Evolutionary conservation across 2,113 vertebrate species (phyloP), one percentile per base, ranked within the genome.

Genomic region (Pachycephala philippinensis): DNA sequence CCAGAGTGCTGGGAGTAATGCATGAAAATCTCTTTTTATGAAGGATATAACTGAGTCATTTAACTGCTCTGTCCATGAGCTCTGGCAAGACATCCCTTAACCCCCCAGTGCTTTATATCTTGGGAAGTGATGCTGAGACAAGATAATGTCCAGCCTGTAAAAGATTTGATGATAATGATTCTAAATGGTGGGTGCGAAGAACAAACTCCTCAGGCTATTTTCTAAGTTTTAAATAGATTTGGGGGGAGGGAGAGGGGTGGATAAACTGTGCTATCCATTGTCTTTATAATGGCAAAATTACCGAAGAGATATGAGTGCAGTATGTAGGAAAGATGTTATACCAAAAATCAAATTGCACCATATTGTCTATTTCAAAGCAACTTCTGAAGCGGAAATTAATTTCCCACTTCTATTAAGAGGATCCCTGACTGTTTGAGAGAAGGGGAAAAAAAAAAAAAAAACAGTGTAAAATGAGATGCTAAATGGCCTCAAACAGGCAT

Each of bases 131-230:
- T 95, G 79, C 87, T 79, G 82, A 93, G 81, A 91, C 78, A 93
- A 82, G 92, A 93, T 89, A 93, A 96, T 86, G 88, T 95, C 95
- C 96, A 95, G 85, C 71, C 81, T 87, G 78, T 76, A 88, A 88
- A 96, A 94, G 78, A 93, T 74, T 77, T 86, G 56, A 69, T 88
- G 86, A 78, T 90, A 94, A 97, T 89, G 85, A 77, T 64, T 82
- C 84, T 71, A 88, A 92, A 84, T 81, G 90, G n/a, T 65, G 88
- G 60, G 24, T 76, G 49, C 56, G 71, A 85, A 90, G 64, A 94
- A 69, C 5, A 3, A 90, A 83, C 7, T 95, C 93, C 87, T 94
- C 8, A 60, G 92, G 84, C 79, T 80, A 75, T 97, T 92, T 96
- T 84, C 60, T 69, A 68, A 91, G 42, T 87, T 91, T 85, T 75